These are phyloP conservation scores for Pseudolaguvia tuberculata DNA, from an alignment of 2,113 vertebrate species.

Conservation along the genomic window DNA sequence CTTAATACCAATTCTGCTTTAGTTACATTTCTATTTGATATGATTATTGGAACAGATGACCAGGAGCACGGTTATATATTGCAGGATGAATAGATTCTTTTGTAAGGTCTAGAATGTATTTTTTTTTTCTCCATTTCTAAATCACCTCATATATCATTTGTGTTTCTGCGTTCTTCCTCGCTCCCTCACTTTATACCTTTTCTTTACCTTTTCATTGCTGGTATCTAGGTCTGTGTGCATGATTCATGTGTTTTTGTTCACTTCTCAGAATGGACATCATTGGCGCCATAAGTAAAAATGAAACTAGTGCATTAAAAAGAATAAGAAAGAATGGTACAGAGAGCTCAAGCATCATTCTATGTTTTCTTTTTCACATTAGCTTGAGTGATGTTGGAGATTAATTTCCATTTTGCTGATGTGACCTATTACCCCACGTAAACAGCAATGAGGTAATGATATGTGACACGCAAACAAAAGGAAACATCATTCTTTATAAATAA, in stretches of 20 bases:
- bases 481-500: no score
- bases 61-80: not conserved
- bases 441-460: not conserved
- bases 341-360: not conserved
- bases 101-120: not conserved
- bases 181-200: conserved; percentile 6
- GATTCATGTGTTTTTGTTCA: conserved; percentile 51
- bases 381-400: not conserved
- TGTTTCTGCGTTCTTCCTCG: not conserved
- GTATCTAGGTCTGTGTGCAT: conserved; percentile 14
- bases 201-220: conserved; percentile 18
- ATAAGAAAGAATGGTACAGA: not conserved
- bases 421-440: not conserved
- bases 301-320: not conserved
- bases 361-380: not conserved
- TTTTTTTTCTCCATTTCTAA: not conserved
- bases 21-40: not conserved
- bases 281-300: conserved; percentile 49
- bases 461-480: conserved; percentile 8
- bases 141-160: conserved; percentile 1
- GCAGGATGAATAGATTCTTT: not conserved
- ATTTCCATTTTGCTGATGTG: not conserved
- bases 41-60: not conserved
- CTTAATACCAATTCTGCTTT: not conserved
- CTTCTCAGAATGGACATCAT: conserved; percentile 43